Evolutionary conservation across 2,888 invertebrate genomes (phyloP).

Genomic region (Nycteola revayana): DNA sequence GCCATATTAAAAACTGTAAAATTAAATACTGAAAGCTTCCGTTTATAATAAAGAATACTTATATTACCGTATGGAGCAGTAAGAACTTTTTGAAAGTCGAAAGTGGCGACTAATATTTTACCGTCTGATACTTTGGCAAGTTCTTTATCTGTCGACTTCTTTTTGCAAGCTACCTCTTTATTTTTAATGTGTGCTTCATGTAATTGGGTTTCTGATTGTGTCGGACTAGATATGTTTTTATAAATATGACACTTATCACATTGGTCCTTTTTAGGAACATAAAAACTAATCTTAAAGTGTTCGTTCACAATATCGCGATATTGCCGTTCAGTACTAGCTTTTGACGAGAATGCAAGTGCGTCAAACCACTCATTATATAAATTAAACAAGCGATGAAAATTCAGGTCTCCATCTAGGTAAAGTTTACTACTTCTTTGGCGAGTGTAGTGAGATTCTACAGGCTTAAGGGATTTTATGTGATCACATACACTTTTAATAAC

Average conservation of each 20-base stretch:
- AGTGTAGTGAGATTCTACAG: slow-evolving; percentile 5
- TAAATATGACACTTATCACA: slow-evolving; percentile 5
- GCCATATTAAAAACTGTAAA: slow-evolving; percentile 1
- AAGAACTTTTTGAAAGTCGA: slow-evolving; percentile 3
- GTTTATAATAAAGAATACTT: slow-evolving; percentile 3
- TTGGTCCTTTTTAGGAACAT: slow-evolving; percentile 3
- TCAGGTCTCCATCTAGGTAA: slow-evolving; percentile 3
- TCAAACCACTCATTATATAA: slow-evolving; percentile 2
- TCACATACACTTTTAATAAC: slow-evolving; percentile 3
- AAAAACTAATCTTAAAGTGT: slow-evolving; percentile 5
- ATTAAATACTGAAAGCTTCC: slow-evolving; percentile 1
- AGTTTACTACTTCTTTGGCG: not conserved
- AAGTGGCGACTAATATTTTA: not conserved
- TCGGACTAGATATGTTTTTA: not conserved
- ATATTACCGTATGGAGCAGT: not conserved
- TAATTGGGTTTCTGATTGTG: not conserved
- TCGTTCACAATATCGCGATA: slow-evolving; percentile 4
- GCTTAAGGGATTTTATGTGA: slow-evolving; percentile 1
- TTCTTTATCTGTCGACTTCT: not conserved
- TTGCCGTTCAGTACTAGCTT: slow-evolving; percentile 3
- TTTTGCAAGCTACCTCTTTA: not conserved
- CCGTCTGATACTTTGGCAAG: not conserved
- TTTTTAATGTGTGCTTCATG: not conserved
- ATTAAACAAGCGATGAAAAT: slow-evolving; percentile 1
- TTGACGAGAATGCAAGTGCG: not conserved